Evolutionary conservation across 2,797 vertebrate genomes (phyloP).

Genomic region (Sphenopsis melanotis): DNA sequence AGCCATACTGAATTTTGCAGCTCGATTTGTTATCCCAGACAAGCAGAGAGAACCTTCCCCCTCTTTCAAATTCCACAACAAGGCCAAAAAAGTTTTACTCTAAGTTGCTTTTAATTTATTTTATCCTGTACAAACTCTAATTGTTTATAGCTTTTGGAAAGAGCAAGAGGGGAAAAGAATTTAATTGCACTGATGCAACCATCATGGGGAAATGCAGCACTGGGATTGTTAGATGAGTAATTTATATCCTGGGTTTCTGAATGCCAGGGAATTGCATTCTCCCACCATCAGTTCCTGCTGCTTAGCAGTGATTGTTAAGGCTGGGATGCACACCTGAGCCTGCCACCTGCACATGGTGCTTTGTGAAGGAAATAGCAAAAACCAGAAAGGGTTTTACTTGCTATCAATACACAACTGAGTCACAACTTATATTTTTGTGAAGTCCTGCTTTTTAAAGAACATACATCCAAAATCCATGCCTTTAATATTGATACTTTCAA

Average conservation of each 20-base stretch:
- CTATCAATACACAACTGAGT: background rate
- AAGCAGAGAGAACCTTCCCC: background rate
- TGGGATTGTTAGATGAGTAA: background rate
- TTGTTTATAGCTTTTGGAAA: slow-evolving; percentile 1
- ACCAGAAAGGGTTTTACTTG: background rate
- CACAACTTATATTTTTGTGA: background rate
- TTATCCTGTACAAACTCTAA: background rate
- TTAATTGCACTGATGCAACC: background rate
- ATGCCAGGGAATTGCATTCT: background rate
- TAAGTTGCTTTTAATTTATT: background rate
- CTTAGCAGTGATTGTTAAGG: background rate
- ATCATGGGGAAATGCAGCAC: background rate
- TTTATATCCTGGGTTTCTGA: background rate
- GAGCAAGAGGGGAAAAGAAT: background rate
- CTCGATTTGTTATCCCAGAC: background rate
- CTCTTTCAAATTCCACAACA: background rate
- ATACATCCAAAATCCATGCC: background rate
- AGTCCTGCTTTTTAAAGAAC: background rate
- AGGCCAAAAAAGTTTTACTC: background rate
- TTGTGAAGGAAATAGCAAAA: background rate
- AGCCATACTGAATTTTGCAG: background rate
- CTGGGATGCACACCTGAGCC: background rate
- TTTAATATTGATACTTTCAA: background rate
- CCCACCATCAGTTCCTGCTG: background rate
- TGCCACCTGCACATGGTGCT: background rate